Percentiles rank a stretch among this genome's conserved stretches.
Conservation (phyloP, 2,113 vertebrate genomes). For the Hoplias malabaricus region DNA sequence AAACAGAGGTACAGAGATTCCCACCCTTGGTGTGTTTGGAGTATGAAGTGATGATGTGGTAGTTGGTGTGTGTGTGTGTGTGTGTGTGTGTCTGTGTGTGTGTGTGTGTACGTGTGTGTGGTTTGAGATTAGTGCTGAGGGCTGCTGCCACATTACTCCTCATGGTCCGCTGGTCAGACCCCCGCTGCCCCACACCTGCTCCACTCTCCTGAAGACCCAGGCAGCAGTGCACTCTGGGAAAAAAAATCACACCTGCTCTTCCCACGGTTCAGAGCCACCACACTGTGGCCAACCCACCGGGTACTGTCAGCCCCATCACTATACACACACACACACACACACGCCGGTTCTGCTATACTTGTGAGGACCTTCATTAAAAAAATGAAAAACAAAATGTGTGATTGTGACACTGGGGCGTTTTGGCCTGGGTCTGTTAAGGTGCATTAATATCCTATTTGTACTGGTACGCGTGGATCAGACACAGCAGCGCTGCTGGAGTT, state of each 20-base stretch:
- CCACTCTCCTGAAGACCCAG: slow-evolving; percentile 45
- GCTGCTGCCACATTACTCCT: slow-evolving; percentile 21
- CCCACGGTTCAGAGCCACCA: not conserved
- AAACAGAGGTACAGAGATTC: not conserved
- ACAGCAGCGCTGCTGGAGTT: too few species aligned
- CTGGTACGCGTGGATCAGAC: too few species aligned
- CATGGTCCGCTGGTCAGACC: slow-evolving; percentile 41
- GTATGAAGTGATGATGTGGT: not conserved
- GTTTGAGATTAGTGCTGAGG: slow-evolving; percentile 29
- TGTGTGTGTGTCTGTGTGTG: slow-evolving; percentile 11
- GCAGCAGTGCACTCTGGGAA: not conserved
- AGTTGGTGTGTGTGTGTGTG: not conserved
- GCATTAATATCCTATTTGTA: too few species aligned
- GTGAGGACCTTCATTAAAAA: not conserved
- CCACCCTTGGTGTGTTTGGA: not conserved
- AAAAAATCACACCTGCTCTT: slow-evolving; percentile 35
- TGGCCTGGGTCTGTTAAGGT: too few species aligned
- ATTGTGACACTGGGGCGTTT: too few species aligned
- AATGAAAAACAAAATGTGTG: too few species aligned
- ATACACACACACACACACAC: too few species aligned
- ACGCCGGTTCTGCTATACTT: slow-evolving; percentile 4
- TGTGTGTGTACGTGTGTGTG: not conserved
- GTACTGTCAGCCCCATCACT: not conserved
- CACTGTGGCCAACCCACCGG: not conserved
- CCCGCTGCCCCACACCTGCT: slow-evolving; percentile 43